phyloP scores from a whole-genome alignment of 92 coral and sea anemone species.

The Porites divaricata region DNA sequence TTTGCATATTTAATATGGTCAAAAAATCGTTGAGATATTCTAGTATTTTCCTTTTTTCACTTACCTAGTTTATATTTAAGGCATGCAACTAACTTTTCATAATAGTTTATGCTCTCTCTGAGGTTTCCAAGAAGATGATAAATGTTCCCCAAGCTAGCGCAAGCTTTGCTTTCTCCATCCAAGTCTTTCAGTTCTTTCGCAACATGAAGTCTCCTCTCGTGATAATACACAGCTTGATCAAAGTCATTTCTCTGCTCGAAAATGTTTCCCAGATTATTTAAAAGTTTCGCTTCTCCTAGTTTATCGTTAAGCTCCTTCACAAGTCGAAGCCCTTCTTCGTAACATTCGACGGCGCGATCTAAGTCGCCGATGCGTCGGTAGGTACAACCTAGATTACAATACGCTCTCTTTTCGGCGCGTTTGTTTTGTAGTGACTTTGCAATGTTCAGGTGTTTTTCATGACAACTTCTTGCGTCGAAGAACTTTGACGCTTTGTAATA shows the following conservation, averaged over 20 bases:
- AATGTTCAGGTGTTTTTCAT: constrained; percentile 82
- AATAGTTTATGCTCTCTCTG: constrained; percentile 91
- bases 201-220: constrained; percentile 79
- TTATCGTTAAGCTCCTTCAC: constrained; percentile 84
- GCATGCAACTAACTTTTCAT: constrained; percentile 93
- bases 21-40: background rate
- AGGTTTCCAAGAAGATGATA: constrained; percentile 91
- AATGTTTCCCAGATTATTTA: constrained; percentile 92
- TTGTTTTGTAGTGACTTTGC: constrained; percentile 67
- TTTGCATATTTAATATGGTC: constrained; percentile 26
- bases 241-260: constrained; percentile 89
- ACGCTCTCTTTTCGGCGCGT: constrained; percentile 86
- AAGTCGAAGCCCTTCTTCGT: constrained; percentile 89
- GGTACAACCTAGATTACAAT: constrained; percentile 95
- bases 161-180: constrained; percentile 93
- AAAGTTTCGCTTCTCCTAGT: constrained; percentile 92
- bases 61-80: constrained; percentile 91
- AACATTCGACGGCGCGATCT: constrained; percentile 92
- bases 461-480: constrained; percentile 87
- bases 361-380: constrained; percentile 77
- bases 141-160: constrained; percentile 94
- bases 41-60: constrained; percentile 6
- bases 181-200: constrained; percentile 91
- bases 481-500: constrained; percentile 85
- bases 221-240: constrained; percentile 85